phyloP scores from a whole-genome alignment of 2,113 vertebrate genomes.

The Syngnathus scovelli region DNA sequence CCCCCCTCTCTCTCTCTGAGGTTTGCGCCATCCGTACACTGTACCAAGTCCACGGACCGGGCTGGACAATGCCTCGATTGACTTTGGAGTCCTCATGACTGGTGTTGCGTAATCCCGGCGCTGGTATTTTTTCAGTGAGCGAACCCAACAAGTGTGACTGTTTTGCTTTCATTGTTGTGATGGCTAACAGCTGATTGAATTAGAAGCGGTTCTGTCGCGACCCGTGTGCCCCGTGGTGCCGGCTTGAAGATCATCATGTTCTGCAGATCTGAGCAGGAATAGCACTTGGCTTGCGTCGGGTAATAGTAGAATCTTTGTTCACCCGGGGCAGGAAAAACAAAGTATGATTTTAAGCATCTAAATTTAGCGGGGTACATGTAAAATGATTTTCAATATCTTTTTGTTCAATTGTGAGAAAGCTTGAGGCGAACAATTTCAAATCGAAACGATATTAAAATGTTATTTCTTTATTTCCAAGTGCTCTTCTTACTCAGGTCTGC shows the following conservation, averaged over 20 bases:
- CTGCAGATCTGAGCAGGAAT: constrained; percentile 52
- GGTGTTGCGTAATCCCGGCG: constrained; percentile 18
- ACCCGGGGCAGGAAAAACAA: not conserved
- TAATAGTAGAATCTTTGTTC: constrained; percentile 5
- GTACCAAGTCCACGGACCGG: constrained; percentile 15
- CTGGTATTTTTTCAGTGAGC: constrained; percentile 8
- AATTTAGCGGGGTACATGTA: not conserved
- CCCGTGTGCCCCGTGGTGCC: constrained; percentile 49
- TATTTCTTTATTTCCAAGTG: constrained; percentile 40
- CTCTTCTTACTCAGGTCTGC: constrained; percentile 52
- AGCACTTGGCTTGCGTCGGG: constrained; percentile 54
- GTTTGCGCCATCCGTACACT: not conserved
- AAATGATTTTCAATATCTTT: not conserved
- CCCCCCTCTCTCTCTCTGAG: not conserved
- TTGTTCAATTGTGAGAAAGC: not conserved
- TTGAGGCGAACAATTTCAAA: too few species aligned
- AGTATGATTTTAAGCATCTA: not conserved
- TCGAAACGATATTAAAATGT: too few species aligned
- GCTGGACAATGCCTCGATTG: constrained; percentile 13
- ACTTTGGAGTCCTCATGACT: constrained; percentile 36
- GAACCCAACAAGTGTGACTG: not conserved
- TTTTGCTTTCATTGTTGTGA: not conserved
- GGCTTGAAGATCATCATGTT: constrained; percentile 38
- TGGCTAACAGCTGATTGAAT: constrained; percentile 4
- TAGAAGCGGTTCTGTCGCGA: constrained; percentile 14